Percentiles rank a stretch among this genome's conserved stretches.
Conservation (phyloP, 2,797 vertebrate species). For the Limnodromus scolopaceus region DNA sequence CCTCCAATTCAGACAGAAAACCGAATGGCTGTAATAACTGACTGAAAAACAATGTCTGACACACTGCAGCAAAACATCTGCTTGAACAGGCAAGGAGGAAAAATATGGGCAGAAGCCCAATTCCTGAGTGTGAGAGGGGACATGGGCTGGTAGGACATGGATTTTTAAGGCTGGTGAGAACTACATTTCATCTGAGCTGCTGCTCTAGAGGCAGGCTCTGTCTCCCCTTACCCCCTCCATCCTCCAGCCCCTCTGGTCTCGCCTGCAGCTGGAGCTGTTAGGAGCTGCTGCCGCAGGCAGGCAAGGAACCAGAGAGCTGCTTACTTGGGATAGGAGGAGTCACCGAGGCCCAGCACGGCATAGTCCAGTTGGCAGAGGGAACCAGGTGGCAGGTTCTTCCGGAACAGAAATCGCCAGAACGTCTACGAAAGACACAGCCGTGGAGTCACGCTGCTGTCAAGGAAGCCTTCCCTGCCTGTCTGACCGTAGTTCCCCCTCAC, state of each 20-base stretch:
- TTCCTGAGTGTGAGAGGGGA: neutral
- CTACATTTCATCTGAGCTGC: neutral
- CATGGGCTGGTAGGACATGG: neutral
- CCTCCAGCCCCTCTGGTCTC: neutral
- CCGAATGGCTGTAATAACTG: neutral
- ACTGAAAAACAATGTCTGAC: neutral
- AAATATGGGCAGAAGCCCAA: neutral
- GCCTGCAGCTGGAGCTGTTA: neutral
- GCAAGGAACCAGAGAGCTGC: neutral
- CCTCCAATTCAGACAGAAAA: neutral
- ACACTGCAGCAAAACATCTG: neutral
- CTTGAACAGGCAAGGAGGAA: neutral
- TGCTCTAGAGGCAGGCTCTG: neutral
- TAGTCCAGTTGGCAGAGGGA: conserved; percentile 90
- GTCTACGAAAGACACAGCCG: conserved; percentile 59
- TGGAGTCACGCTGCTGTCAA: neutral
- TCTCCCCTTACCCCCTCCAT: neutral
- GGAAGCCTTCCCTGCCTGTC: neutral
- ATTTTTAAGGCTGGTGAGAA: neutral
- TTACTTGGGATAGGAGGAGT: conserved; percentile 96
- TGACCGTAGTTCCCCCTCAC: rapidly evolving
- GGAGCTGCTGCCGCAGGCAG: neutral
- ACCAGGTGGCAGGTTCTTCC: conserved; percentile 83
- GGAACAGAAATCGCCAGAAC: conserved; percentile 96
- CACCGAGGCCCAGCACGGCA: conserved; percentile 91